phyloP scores from a whole-genome alignment of 2,113 vertebrate genomes.

The Morone saxatilis region DNA sequence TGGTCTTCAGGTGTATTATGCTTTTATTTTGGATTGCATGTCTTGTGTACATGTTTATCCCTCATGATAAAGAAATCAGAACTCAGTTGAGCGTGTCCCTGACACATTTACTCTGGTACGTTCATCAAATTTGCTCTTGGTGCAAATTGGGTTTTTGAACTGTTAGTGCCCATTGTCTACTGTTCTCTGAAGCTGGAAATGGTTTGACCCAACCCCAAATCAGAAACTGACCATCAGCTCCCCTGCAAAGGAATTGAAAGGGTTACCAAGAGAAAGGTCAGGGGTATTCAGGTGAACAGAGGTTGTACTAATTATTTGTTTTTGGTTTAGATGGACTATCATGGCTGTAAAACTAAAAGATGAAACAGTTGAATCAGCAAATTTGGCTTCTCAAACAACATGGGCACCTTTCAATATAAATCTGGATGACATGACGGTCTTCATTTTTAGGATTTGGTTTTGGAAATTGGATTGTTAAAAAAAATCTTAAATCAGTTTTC shows the following conservation, averaged over 20 bases:
- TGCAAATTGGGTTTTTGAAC: not conserved
- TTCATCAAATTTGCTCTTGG: not conserved
- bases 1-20: not conserved
- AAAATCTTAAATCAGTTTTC: not conserved
- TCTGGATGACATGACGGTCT: not conserved
- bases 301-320: slow-evolving; percentile 10
- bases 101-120: not conserved
- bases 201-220: slow-evolving; percentile 6
- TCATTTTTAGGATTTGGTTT: slow-evolving; percentile 6
- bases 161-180: not conserved
- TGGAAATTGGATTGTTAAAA: not conserved
- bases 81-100: not conserved
- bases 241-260: not conserved
- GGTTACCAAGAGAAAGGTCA: not conserved
- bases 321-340: slow-evolving; percentile 22
- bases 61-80: not conserved
- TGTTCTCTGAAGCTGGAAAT: not conserved
- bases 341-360: not conserved
- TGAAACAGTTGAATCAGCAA: not conserved
- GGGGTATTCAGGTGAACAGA: slow-evolving; percentile 5
- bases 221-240: not conserved
- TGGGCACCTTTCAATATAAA: not conserved
- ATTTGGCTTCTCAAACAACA: slow-evolving; percentile 7
- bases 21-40: not conserved
- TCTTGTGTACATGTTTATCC: not conserved